phyloP scores from a whole-genome alignment of 2,888 invertebrate genomes.

The Brassicogethes aeneus region DNA sequence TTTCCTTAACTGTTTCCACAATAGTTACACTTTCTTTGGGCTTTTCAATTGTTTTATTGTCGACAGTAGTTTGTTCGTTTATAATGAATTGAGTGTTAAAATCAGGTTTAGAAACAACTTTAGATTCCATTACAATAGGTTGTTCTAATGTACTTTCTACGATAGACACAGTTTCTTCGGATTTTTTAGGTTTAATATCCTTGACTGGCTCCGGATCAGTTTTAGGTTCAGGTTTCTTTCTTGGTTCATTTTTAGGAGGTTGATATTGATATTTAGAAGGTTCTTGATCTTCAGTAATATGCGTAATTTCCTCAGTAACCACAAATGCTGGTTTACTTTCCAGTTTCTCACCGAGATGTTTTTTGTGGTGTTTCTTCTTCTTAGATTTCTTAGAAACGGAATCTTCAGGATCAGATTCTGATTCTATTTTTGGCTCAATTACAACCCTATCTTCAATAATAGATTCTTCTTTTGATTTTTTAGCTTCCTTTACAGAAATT shows the following conservation, averaged over 20 bases:
- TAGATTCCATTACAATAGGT: too few species aligned
- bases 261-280: too few species aligned
- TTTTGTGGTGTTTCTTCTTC: constrained; percentile 20
- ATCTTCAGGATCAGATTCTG: background rate
- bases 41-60: constrained; percentile 8
- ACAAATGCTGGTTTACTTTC: constrained; percentile 15
- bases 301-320: constrained; percentile 15
- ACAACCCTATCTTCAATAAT: background rate
- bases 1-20: background rate
- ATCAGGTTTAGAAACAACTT: too few species aligned
- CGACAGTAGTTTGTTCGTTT: too few species aligned
- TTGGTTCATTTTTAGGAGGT: too few species aligned
- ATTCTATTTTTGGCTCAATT: background rate
- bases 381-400: constrained; percentile 22
- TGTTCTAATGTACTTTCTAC: too few species aligned
- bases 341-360: constrained; percentile 12
- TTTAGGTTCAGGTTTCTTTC: background rate
- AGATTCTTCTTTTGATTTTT: background rate
- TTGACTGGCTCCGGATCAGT: background rate
- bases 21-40: background rate
- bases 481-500: background rate
- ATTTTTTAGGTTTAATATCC: too few species aligned
- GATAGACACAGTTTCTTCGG: too few species aligned
- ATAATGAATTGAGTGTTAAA: too few species aligned
- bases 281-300: constrained; percentile 11